phyloP scores from a whole-genome alignment of 1,140 invertebrate genomes.

The silkworm (Bombyx mori) region ASM3026992v2 NC_085117.1:178001-178500 shows the following conservation, averaged over 20 bases:
- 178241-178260: neutral
- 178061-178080: too few relatives aligned
- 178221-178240: too few relatives aligned
- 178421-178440: too few relatives aligned
- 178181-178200: slow-evolving; percentile 79
- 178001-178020: neutral
- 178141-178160: slow-evolving; percentile 86
- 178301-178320: too few relatives aligned
- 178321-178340: too few relatives aligned
- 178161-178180: slow-evolving; percentile 90
- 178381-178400: too few relatives aligned
- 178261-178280: neutral
- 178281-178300: neutral
- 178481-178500: too few relatives aligned
- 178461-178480: too few relatives aligned
- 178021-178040: neutral
- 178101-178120: slow-evolving; percentile 92
- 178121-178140: slow-evolving; percentile 89
- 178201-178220: slow-evolving; percentile 75
- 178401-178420: too few relatives aligned
- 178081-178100: neutral
- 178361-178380: too few relatives aligned
- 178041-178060: neutral
- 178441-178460: too few relatives aligned
- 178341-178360: too few relatives aligned